Evolutionary conservation across 1,140 invertebrate genomes (phyloP).

Genomic region (Choristoneura fumiferana): DNA sequence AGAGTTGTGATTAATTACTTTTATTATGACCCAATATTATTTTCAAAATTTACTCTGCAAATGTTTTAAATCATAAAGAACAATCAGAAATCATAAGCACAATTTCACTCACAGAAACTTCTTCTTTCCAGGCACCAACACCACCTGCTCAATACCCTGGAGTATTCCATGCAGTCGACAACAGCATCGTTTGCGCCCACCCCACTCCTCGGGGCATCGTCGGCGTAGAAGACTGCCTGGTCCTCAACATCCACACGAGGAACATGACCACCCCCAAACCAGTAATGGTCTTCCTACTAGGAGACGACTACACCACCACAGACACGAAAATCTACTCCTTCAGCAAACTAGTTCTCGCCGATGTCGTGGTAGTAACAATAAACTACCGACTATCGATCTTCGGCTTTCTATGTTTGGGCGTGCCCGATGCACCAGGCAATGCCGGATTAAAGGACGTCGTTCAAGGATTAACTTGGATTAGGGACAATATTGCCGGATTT

Average conservation of each 20-base stretch:
- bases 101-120: no score
- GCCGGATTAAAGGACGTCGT: slow-evolving; percentile 83
- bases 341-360: slow-evolving; percentile 42
- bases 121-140: slow-evolving; percentile 52
- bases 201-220: slow-evolving; percentile 45
- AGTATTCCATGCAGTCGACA: slow-evolving; percentile 44
- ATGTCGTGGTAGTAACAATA: slow-evolving; percentile 51
- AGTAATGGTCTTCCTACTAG: slow-evolving; percentile 58
- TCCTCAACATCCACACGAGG: slow-evolving; percentile 51
- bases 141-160: slow-evolving; percentile 43
- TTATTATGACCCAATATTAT: no score
- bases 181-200: slow-evolving; percentile 53
- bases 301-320: slow-evolving; percentile 51
- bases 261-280: slow-evolving; percentile 50
- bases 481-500: slow-evolving; percentile 81
- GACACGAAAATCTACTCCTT: slow-evolving; percentile 32
- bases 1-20: no score
- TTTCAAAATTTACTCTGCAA: no score
- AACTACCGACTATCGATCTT: slow-evolving; percentile 70
- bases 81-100: no score
- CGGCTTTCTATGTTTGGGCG: slow-evolving; percentile 82
- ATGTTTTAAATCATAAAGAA: no score
- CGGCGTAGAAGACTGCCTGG: slow-evolving; percentile 60
- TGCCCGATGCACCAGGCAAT: slow-evolving; percentile 80
- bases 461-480: slow-evolving; percentile 81